Evolutionary conservation across 2,888 invertebrate genomes (phyloP).

Genomic region (Melieria picta): DNA sequence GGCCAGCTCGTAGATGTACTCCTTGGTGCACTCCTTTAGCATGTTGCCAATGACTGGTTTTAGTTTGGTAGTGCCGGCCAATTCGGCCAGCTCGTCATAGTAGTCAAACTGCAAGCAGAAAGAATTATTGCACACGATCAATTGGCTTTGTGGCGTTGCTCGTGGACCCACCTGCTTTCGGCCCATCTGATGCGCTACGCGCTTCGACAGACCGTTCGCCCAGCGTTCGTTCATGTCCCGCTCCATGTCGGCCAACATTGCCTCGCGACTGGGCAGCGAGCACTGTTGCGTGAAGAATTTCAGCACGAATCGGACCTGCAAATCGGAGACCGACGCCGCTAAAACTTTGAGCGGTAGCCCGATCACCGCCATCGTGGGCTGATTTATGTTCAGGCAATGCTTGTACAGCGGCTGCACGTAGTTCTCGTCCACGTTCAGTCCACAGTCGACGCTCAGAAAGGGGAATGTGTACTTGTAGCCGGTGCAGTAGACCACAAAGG

Average conservation of each 20-base stretch:
- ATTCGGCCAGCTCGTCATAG: slow-evolving; percentile 74
- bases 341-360: slow-evolving; percentile 84
- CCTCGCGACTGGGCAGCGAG: slow-evolving; percentile 70
- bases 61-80: slow-evolving; percentile 72
- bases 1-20: slow-evolving; percentile 72
- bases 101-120: slow-evolving; percentile 70
- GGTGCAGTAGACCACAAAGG: slow-evolving; percentile 80
- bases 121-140: not conserved
- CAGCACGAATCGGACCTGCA: slow-evolving; percentile 76
- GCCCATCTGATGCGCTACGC: slow-evolving; percentile 42
- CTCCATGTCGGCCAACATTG: slow-evolving; percentile 74
- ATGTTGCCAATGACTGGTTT: slow-evolving; percentile 76
- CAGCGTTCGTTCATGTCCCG: slow-evolving; percentile 71
- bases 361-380: slow-evolving; percentile 82
- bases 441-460: slow-evolving; percentile 76
- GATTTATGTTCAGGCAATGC: slow-evolving; percentile 81
- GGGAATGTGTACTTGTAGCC: slow-evolving; percentile 81
- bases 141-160: too few relatives aligned
- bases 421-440: slow-evolving; percentile 76
- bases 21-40: slow-evolving; percentile 74
- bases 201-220: slow-evolving; percentile 67
- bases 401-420: slow-evolving; percentile 85
- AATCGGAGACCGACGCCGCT: slow-evolving; percentile 84
- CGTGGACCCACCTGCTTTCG: slow-evolving; percentile 51
- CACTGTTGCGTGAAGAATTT: slow-evolving; percentile 73